A percentile compares a stretch with the other conserved stretches of the same genome.
These are phyloP conservation scores for Danio rerio DNA, from an alignment of 2,113 vertebrate genomes.

Conservation along the genomic window GRCz12tu NC_133181.1:26014001-26014500, in stretches of 20 bases:
- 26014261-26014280: background rate
- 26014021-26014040: background rate
- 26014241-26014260: background rate
- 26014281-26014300: too few relatives aligned
- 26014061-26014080: background rate
- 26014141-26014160: background rate
- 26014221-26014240: background rate
- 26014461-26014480: background rate
- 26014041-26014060: background rate
- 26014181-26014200: too few relatives aligned
- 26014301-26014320: too few relatives aligned
- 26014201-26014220: background rate
- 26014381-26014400: too few relatives aligned
- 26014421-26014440: too few relatives aligned
- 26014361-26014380: too few relatives aligned
- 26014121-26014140: background rate
- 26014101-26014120: too few relatives aligned
- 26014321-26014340: too few relatives aligned
- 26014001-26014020: background rate
- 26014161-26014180: background rate
- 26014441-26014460: too few relatives aligned
- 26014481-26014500: background rate
- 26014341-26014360: too few relatives aligned
- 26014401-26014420: too few relatives aligned
- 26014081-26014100: background rate